Evolutionary conservation across 1,140 invertebrate genomes (phyloP).

Genomic region (Pectinophora gossypiella): DNA sequence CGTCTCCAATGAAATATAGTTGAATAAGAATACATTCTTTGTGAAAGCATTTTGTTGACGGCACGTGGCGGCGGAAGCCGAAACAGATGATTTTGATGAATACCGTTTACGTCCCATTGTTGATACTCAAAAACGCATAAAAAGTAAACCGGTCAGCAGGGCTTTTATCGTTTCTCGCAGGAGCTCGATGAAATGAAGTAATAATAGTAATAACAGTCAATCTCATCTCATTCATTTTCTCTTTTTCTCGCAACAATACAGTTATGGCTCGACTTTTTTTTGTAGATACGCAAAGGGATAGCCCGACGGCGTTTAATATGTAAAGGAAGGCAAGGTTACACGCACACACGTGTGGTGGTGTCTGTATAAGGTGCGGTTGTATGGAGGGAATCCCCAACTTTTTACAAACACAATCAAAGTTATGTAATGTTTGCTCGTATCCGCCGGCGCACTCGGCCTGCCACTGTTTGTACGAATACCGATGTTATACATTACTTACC

Average conservation of each 20-base stretch:
- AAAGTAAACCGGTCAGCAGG: constrained; percentile 68
- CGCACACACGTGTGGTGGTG: constrained; percentile 44
- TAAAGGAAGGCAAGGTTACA: constrained; percentile 74
- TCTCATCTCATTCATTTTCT: constrained; percentile 69
- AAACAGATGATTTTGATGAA: constrained; percentile 60
- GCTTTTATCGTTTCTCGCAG: constrained; percentile 64
- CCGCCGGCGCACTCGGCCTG: constrained; percentile 53
- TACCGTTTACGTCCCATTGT: constrained; percentile 69
- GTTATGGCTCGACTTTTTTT: constrained; percentile 59
- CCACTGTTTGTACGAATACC: constrained; percentile 67
- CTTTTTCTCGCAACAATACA: constrained; percentile 65
- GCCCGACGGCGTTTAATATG: constrained; percentile 72
- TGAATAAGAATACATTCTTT: not conserved
- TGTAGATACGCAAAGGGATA: constrained; percentile 72
- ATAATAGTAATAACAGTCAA: constrained; percentile 70
- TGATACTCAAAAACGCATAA: constrained; percentile 59
- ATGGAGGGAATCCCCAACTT: constrained; percentile 72
- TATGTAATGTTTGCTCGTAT: constrained; percentile 72
- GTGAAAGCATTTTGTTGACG: not conserved
- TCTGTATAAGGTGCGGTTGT: constrained; percentile 61
- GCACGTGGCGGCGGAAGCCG: constrained; percentile 18
- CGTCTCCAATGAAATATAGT: too few species aligned
- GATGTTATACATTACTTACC: constrained; percentile 71
- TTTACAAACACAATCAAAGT: constrained; percentile 75
- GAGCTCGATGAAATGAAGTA: constrained; percentile 58